Evolutionary conservation across 2,113 vertebrate species (phyloP).

Genomic region (Rhegmatorhina hoffmannsi): DNA sequence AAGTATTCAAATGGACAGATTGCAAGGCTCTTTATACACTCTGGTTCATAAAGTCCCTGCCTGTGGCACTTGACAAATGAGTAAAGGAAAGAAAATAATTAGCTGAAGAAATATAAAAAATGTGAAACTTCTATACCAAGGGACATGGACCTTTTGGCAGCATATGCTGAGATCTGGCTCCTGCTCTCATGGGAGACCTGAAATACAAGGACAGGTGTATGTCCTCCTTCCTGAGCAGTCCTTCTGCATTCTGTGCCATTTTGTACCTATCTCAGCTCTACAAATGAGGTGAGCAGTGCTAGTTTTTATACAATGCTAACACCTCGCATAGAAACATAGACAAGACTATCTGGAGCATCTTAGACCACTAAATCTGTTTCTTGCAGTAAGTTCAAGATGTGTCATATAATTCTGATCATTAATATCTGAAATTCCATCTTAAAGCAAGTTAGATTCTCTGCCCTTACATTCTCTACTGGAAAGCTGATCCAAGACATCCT

Average conservation of each 20-base stretch:
- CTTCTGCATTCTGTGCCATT: background rate
- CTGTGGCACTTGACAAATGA: background rate
- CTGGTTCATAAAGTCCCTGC: background rate
- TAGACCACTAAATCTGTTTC: background rate
- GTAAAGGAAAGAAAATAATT: background rate
- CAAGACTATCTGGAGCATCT: background rate
- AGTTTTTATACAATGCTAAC: background rate
- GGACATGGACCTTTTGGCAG: background rate
- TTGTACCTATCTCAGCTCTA: background rate
- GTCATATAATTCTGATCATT: background rate
- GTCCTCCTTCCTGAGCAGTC: background rate
- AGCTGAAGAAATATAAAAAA: background rate
- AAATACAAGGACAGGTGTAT: background rate
- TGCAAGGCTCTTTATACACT: background rate
- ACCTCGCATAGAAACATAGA: background rate
- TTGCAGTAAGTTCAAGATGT: background rate
- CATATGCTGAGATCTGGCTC: background rate
- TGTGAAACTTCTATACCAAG: background rate
- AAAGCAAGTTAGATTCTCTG: background rate
- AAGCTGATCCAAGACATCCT: background rate
- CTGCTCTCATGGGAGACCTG: background rate
- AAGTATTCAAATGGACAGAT: background rate
- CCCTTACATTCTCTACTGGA: background rate
- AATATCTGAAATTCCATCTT: background rate
- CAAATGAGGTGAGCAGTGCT: background rate